phyloP scores from a whole-genome alignment of 2,888 invertebrate genomes.

The Liodrosophila aerea region DNA sequence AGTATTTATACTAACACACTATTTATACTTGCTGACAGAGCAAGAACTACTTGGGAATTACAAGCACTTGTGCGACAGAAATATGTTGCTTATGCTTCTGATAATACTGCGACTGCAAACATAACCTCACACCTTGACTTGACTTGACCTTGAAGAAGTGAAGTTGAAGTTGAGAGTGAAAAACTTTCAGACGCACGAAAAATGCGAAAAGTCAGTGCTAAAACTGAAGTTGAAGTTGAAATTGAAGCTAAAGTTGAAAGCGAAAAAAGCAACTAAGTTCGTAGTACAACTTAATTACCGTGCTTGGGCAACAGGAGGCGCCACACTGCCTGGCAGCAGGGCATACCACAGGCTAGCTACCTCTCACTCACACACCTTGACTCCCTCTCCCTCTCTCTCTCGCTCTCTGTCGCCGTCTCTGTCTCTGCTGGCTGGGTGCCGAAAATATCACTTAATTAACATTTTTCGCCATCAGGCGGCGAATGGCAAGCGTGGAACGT shows the following conservation, averaged over 20 bases:
- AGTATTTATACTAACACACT: no score
- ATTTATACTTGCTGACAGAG: no score
- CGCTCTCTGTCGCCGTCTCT: background rate
- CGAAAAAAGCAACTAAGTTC: slow-evolving; percentile 58
- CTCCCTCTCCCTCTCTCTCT: background rate
- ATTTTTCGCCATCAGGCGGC: slow-evolving; percentile 68
- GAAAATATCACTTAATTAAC: slow-evolving; percentile 82
- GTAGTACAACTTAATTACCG: slow-evolving; percentile 74
- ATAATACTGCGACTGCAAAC: no score
- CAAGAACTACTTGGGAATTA: no score
- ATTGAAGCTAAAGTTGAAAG: slow-evolving; percentile 11
- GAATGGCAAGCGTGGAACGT: slow-evolving; percentile 13
- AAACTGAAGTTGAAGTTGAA: slow-evolving; percentile 6
- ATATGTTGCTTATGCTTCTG: no score
- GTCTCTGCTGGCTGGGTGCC: slow-evolving; percentile 56
- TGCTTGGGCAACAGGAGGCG: slow-evolving; percentile 42
- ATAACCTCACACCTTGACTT: no score
- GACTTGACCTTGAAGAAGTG: slow-evolving; percentile 14
- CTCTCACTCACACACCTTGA: background rate
- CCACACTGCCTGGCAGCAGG: background rate
- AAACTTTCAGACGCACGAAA: slow-evolving; percentile 32
- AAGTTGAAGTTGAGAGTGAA: slow-evolving; percentile 24
- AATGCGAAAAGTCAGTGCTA: slow-evolving; percentile 4
- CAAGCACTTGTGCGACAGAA: no score
- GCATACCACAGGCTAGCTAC: slow-evolving; percentile 1